phyloP scores from a whole-genome alignment of 1,140 invertebrate species.

The Episyrphus balteatus region DNA sequence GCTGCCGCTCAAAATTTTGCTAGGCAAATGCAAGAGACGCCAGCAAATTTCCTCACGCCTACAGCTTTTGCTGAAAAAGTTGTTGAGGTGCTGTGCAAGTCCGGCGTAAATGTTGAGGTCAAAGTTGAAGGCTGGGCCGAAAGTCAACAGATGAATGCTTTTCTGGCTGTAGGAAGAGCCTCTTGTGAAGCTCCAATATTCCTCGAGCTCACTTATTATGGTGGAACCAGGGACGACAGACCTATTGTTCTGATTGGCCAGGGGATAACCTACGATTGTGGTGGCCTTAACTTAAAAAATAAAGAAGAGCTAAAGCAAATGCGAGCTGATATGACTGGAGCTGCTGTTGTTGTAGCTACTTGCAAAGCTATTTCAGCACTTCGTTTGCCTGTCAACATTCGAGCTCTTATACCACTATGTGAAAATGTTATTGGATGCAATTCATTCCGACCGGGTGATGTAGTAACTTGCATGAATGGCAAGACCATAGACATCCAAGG shows the following conservation, averaged over 20 bases:
- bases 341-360: constrained; percentile 66
- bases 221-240: constrained; percentile 1
- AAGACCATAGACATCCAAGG: constrained; percentile 83
- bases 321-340: constrained; percentile 88
- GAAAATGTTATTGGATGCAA: constrained; percentile 78
- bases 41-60: constrained; percentile 74
- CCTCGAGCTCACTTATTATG: constrained; percentile 53
- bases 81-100: constrained; percentile 29
- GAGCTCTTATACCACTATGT: constrained; percentile 65
- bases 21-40: constrained; percentile 59
- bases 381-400: constrained; percentile 63
- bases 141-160: constrained; percentile 56
- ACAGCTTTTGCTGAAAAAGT: constrained; percentile 59
- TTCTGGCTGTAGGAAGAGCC: constrained; percentile 61
- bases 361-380: constrained; percentile 60
- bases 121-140: constrained; percentile 48
- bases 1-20: constrained; percentile 73
- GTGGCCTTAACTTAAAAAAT: constrained; percentile 47
- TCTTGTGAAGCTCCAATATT: constrained; percentile 60
- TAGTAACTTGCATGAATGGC: constrained; percentile 73
- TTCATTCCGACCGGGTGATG: constrained; percentile 79
- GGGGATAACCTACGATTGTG: constrained; percentile 83
- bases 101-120: constrained; percentile 45
- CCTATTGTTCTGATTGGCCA: constrained; percentile 58
- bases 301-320: constrained; percentile 45